phyloP scores from a whole-genome alignment of 1,140 invertebrate genomes.

The Triops longicaudatus region DNA sequence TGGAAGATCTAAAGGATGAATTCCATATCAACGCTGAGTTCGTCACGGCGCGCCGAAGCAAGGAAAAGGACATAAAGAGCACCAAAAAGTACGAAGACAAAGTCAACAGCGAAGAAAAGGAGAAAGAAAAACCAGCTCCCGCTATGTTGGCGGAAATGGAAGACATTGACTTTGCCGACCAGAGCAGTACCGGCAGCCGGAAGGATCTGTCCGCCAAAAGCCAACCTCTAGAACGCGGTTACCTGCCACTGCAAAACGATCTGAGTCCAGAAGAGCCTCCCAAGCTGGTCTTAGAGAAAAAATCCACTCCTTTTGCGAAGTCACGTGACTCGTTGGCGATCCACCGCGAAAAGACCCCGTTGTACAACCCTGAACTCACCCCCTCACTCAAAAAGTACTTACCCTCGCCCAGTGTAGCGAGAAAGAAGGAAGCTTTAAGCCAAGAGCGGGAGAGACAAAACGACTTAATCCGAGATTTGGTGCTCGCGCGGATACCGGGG shows the following conservation, averaged over 20 bases:
- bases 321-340: background rate
- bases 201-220: slow-evolving; percentile 30
- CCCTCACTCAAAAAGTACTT: slow-evolving; percentile 19
- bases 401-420: slow-evolving; percentile 18
- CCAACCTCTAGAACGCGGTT: background rate
- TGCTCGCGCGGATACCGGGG: slow-evolving; percentile 58
- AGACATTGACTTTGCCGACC: slow-evolving; percentile 63
- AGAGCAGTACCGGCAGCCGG: slow-evolving; percentile 33
- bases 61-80: slow-evolving; percentile 32
- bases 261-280: background rate
- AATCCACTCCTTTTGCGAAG: background rate
- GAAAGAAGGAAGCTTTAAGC: slow-evolving; percentile 24
- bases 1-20: slow-evolving; percentile 56
- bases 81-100: slow-evolving; percentile 36
- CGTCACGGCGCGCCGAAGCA: slow-evolving; percentile 39
- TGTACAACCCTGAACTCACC: background rate
- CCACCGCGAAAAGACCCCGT: background rate
- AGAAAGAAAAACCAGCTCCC: slow-evolving; percentile 27
- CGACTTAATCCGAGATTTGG: slow-evolving; percentile 61
- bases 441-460: slow-evolving; percentile 54
- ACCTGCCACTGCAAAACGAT: background rate
- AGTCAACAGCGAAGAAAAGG: slow-evolving; percentile 20
- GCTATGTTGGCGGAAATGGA: slow-evolving; percentile 39
- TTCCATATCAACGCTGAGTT: slow-evolving; percentile 49
- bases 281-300: background rate